phyloP scores from a whole-genome alignment of 2,888 invertebrate species.

The Argyresthia goedartella region DNA sequence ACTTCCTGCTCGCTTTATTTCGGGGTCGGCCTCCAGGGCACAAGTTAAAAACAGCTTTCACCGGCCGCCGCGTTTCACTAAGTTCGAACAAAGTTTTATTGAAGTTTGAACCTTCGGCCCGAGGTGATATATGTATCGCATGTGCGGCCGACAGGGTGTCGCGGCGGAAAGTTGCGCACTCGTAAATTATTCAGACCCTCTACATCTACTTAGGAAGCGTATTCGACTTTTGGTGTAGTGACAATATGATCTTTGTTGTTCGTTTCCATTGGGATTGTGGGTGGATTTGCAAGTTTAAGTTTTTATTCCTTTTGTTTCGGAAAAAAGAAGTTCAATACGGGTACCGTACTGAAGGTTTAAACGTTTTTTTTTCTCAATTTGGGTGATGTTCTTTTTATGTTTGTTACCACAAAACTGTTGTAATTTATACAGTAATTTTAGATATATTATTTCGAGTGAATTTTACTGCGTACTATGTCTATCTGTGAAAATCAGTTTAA shows the following conservation, averaged over 20 bases:
- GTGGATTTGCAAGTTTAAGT: no score
- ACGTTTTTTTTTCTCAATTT: no score
- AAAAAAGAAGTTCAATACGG: no score
- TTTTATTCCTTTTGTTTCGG: not conserved
- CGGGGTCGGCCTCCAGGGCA: slow-evolving; percentile 47
- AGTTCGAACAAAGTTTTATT: slow-evolving; percentile 38
- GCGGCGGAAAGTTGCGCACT: slow-evolving; percentile 54
- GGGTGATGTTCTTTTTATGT: no score
- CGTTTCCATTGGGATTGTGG: not conserved
- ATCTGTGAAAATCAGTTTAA: no score
- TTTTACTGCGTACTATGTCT: no score
- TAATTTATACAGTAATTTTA: no score
- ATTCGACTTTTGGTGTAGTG: slow-evolving; percentile 32
- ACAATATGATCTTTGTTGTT: slow-evolving; percentile 33
- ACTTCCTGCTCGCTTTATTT: slow-evolving; percentile 40
- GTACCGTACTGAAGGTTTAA: no score
- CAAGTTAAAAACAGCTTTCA: slow-evolving; percentile 65
- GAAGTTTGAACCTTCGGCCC: slow-evolving; percentile 45
- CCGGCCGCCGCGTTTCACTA: slow-evolving; percentile 38
- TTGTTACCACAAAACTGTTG: no score
- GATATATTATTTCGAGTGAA: no score
- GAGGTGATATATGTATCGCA: slow-evolving; percentile 51
- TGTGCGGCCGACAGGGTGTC: slow-evolving; percentile 40
- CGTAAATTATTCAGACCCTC: slow-evolving; percentile 64
- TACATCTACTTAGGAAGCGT: slow-evolving; percentile 39